Evolutionary conservation across 2,888 invertebrate species (phyloP).

Genomic region (Eumacrocentrus americanus): DNA sequence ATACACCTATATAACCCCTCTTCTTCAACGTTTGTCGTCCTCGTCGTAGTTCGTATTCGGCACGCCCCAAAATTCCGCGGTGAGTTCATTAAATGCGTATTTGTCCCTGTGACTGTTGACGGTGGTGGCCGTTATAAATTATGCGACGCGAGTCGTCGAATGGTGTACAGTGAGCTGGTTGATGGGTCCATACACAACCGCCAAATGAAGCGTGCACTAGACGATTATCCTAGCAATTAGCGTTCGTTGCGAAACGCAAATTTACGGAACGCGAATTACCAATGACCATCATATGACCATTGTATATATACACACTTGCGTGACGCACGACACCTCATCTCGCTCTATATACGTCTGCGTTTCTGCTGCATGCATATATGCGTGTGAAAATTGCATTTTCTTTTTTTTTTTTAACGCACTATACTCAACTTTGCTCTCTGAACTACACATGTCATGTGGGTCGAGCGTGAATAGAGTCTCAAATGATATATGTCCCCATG

Average conservation of each 20-base stretch:
- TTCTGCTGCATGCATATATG: too few species aligned
- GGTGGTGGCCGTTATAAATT: slow-evolving; percentile 34
- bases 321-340: too few species aligned
- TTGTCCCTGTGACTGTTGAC: slow-evolving; percentile 22
- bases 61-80: slow-evolving; percentile 32
- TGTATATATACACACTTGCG: too few species aligned
- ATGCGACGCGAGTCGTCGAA: slow-evolving; percentile 28
- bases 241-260: slow-evolving; percentile 9
- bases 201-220: slow-evolving; percentile 19
- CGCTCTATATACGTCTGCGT: too few species aligned
- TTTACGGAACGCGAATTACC: slow-evolving; percentile 17
- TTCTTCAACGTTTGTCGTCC: neutral
- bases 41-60: neutral
- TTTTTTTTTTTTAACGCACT: too few species aligned
- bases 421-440: too few species aligned
- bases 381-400: too few species aligned
- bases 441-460: too few species aligned
- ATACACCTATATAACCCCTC: neutral
- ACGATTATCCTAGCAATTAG: slow-evolving; percentile 27
- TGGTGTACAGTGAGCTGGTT: slow-evolving; percentile 17
- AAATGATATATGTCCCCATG: too few species aligned
- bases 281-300: slow-evolving; percentile 6
- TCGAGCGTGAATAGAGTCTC: too few species aligned
- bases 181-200: neutral
- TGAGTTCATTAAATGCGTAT: slow-evolving; percentile 39